Conservation (phyloP, 1,140 invertebrate species). For the Arctopsyche grandis region DNA sequence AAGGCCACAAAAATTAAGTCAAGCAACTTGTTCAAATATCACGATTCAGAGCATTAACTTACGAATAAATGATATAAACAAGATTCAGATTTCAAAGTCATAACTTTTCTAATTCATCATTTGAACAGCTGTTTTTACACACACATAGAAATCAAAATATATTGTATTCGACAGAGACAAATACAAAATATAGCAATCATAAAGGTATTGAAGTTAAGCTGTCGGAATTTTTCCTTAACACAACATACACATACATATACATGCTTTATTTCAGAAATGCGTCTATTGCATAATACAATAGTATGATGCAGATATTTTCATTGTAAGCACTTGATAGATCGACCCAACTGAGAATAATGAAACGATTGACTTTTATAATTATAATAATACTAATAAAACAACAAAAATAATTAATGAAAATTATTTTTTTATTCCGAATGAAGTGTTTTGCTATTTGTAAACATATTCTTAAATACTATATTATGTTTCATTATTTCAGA, state of each 20-base stretch:
- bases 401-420: not conserved
- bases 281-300: too few relatives aligned
- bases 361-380: too few relatives aligned
- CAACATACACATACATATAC: not conserved
- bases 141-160: too few relatives aligned
- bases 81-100: not conserved
- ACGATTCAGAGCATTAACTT: not conserved
- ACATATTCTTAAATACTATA: constrained; percentile 26
- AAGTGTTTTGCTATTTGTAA: constrained; percentile 11
- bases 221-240: not conserved
- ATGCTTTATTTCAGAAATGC: not conserved
- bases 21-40: not conserved
- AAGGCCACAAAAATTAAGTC: not conserved
- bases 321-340: too few relatives aligned
- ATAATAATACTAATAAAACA: too few relatives aligned
- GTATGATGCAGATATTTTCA: too few relatives aligned
- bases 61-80: not conserved
- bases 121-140: not conserved
- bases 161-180: too few relatives aligned
- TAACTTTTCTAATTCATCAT: too few relatives aligned
- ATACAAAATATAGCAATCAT: too few relatives aligned
- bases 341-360: too few relatives aligned
- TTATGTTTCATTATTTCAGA: constrained; percentile 6
- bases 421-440: not conserved
- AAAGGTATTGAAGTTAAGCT: too few relatives aligned